Base-by-base conservation (phyloP, 1,140 invertebrate genomes). In the Tetragnatha versicolor region DNA sequence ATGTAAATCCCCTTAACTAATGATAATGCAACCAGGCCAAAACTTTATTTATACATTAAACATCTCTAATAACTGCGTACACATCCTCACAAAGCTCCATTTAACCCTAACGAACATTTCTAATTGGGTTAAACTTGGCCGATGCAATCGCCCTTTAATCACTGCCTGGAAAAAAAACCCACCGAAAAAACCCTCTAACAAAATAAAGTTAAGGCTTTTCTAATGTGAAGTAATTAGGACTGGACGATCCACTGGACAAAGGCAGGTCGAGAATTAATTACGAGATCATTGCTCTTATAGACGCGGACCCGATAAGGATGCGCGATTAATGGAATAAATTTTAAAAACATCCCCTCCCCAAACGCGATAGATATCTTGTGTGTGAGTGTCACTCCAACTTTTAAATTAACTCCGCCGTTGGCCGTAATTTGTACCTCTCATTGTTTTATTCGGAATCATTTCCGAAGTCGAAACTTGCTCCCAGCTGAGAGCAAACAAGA, bases 251-350 rank as follows among this genome's bases (percentile, higher is more conserved):
- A 9, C n/a, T 12, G 69, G 51, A 72, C 69, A 72, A 72, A 72
- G 60, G 69, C 69, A 33, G 27, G 53, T 45, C 63, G 39, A 27
- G 63, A 73, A 75, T 75, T 61, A 75, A 75, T 63, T 49, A 75
- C 70, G 70, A 75, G 33, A 49, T 27, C 72, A 42, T 61, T 17
- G 39, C 53, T 42, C 53, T 63, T 60, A 31, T 60, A 58, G 63
- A 51, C 45, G 42, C 31, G 17, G 42, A 35, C 10, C 7, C 45
- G 69, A 73, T 73, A 73, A 73, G 69, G 69, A 73, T 42, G 35
- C 31, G 27, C 35, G 42, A 75, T 75, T 63, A 61, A 75, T 75
- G 70, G 63, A 75, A 75, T 75, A 75, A 75, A 39, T 75, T 75
- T 63, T 61, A 63, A 75, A 75, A 75, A 75, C 58, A 70, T 27